Evolutionary conservation across 2,113 vertebrate species (phyloP), one percentile per base, ranked within the genome.

Genomic region (Paramormyrops kingsleyae): DNA sequence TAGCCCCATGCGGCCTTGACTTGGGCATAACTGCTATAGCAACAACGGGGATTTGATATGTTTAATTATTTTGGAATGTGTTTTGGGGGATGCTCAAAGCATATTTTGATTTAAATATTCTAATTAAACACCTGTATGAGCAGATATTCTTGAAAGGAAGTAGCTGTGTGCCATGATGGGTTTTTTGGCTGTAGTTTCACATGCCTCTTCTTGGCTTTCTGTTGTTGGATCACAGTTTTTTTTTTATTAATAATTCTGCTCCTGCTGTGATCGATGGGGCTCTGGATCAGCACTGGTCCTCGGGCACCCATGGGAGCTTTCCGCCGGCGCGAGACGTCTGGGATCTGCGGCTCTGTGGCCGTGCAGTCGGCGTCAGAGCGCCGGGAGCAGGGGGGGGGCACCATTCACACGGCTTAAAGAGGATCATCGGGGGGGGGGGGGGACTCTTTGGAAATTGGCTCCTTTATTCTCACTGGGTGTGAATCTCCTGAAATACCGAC

Each of bases 41-140:
- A 84, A 84, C 83, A 84, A n/a, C 2, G 44, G 44, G 39, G 8
- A 44, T 84, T 84, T 84, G 5, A 24, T 44, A 24, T 84, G 39
- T 84, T 84, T 46, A 84, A 47, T 84, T 46, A 84, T 84, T 46
- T 84, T 47, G 83, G 35, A 84, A 84, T 47, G 44, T 84, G 83
- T 84, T 44, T 84, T 24, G 39, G 44, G 44, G 39, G 35, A 46
- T 84, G 47, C 46, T 84, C 83, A 84, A 84, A 47, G 44, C 83
- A 47, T 84, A 84, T 84, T 84, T 84, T 46, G 44, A 84, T 46
- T 84, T 46, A 47, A 84, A 84, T 84, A 84, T 84, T 47, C 83
- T 84, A 83, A 83, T 83, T 83, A 84, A 84, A 84, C 83, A 84
- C 83, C 21, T 84, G 42, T 84, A 47, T 46, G 83, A 46, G 39